phyloP scores from a whole-genome alignment of 2,797 vertebrate species.

The Coregonus ussuriensis region DNA sequence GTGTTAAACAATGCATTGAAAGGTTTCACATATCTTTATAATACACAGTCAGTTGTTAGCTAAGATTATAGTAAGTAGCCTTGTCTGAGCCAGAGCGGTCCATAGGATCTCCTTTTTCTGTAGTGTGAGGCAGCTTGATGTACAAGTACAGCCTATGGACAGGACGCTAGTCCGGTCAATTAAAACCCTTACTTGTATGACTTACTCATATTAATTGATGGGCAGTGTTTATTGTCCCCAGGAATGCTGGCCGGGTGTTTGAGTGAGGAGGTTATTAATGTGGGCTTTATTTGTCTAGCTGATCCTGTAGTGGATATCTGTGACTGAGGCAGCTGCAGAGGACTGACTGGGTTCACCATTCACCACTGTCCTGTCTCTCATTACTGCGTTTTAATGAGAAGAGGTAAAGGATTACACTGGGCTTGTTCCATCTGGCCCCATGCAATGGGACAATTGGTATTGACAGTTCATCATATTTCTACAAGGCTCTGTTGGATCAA shows the following conservation, averaged over 20 bases:
- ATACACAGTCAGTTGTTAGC: no score
- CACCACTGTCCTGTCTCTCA: constrained; percentile 59
- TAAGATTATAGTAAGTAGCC: neutral
- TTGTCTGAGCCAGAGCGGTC: neutral
- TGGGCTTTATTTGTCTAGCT: constrained; percentile 65
- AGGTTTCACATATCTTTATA: no score
- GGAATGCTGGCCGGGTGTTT: neutral
- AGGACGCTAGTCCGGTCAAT: constrained; percentile 22
- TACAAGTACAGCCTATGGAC: neutral
- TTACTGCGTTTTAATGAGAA: constrained; percentile 72
- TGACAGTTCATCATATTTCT: constrained; percentile 28
- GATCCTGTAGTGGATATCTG: constrained; percentile 47
- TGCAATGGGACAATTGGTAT: constrained; percentile 35
- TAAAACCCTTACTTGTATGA: constrained; percentile 25
- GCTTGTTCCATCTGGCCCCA: constrained; percentile 57
- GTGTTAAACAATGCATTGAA: no score
- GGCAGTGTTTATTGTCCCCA: constrained; percentile 20
- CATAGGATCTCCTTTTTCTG: neutral
- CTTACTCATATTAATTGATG: neutral
- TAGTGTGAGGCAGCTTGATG: neutral
- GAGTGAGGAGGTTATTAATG: constrained; percentile 56
- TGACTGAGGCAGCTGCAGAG: constrained; percentile 59
- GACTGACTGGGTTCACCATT: constrained; percentile 43
- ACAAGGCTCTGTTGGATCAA: neutral
- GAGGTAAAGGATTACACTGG: constrained; percentile 62